Base-by-base conservation (phyloP, 2,113 vertebrate genomes). In the Lates calcarifer region DNA sequence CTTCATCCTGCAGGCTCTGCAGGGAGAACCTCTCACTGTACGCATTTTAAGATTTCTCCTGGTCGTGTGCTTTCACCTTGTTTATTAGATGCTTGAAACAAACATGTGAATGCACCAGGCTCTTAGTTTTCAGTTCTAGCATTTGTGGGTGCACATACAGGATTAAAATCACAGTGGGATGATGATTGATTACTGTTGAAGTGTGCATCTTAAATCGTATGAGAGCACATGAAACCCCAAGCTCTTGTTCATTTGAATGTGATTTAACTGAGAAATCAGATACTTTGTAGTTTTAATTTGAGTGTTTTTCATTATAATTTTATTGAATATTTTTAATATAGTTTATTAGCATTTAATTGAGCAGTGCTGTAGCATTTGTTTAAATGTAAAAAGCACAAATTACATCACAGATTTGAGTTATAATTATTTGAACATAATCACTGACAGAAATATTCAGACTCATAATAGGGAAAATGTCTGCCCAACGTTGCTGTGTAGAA, bases 1-100 rank as follows among this genome's bases (percentile, higher is more conserved):
- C 93, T 99, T 99, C 91, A 98, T 99, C 92, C 94, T 99, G 65
- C 98, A 99, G 88, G 98, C 98, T 8, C 96, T 99, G 0, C 98
- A 99, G 83, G 97, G 97, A 85, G 98, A 99, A 86, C 96, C 97
- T 0, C 95, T 99, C 81, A 99, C 98, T 56, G 98, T 99, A 93
- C 41, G 97, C 92, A 87, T 73, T 35, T 68, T 13, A 68, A 66
- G 22, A 2, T 33, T 76, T 49, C 18, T 63, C 15, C 28, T 53
- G 18, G 28, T 22, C 2, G 1, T 53, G 3, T 0, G 4, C 15
- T 33, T 17, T 47, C 14, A 33, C 29, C 24, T 55, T 35, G 31
- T 66, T 55, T 9, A 35, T 64, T 7, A 22, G 4, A 1, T 49
- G 31, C 33, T 41, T 18, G 5, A 70, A 35, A 47, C 28, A 76